Base-by-base conservation (phyloP, 2,113 vertebrate genomes). In the Cygnus buccinator region DNA sequence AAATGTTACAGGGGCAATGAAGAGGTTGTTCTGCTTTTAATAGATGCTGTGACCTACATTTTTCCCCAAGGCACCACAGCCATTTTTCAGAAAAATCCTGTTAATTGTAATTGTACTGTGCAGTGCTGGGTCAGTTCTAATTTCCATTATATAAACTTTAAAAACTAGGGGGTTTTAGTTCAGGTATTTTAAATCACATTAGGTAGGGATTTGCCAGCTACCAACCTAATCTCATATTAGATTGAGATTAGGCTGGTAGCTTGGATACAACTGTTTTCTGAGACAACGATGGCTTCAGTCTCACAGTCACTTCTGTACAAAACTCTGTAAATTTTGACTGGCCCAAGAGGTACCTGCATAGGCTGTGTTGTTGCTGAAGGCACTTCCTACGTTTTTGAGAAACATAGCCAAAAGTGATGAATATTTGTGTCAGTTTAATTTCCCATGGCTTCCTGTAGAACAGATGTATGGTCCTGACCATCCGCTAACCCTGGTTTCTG, bases 1-100 rank as follows among this genome's bases (percentile, higher is more conserved):
- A 94, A 90, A 79, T 50, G 35, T 83, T 95, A 84, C 8, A 33
- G 57, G 82, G 78, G 31, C 76, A 88, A 66, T 66, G 83, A 89
- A 87, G 90, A 88, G 58, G 71, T 92, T 58, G 70, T 71, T 95
- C 90, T 95, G 76, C 54, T 78, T 96, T 95, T 96, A 95, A 96
- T 84, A 92, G 96, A 80, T 94, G 86, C 62, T 87, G 48, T 96
- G 95, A 91, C 96, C 96, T 94, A 96, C 58, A 93, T 96, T 90
- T 61, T 75, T 89, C 79, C 93, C 91, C n/a, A 72, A 92, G 95
- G 90, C 52, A 65, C 46, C 44, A 68, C 74, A 94, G 85, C 87
- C 7, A 0, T 87, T 91, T 97, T 89, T 92, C 88, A 93, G 73
- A 85, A 58, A 92, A 89, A 26, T 94, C 93, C 33, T 66, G 21